Percentiles rank a stretch among this genome's conserved stretches.
These are phyloP conservation scores for Morpho helenor DNA, from an alignment of 2,888 invertebrate genomes.

Conservation along the genomic window DNA sequence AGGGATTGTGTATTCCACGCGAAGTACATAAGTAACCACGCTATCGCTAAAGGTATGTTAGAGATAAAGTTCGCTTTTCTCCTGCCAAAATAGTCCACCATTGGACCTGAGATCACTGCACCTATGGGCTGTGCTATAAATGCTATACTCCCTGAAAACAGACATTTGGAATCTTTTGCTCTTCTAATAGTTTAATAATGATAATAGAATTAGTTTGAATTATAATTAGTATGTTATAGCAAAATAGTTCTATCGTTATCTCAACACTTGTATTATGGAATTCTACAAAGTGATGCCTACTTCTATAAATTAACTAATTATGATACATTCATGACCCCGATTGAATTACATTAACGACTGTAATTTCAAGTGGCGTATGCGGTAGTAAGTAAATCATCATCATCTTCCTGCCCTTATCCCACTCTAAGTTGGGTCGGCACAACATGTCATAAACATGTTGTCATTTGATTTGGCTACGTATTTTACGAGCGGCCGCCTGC, in stretches of 20 bases:
- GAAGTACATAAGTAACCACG: constrained; percentile 76
- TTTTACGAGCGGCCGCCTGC: too few relatives aligned
- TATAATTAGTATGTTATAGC: not conserved
- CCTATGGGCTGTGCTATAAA: constrained; percentile 78
- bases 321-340: not conserved
- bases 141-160: constrained; percentile 71
- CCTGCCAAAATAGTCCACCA: constrained; percentile 77
- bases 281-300: too few relatives aligned
- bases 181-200: too few relatives aligned
- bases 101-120: constrained; percentile 73
- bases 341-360: not conserved
- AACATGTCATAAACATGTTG: too few relatives aligned
- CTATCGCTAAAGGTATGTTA: constrained; percentile 74
- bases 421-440: too few relatives aligned
- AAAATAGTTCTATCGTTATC: not conserved
- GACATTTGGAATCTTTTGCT: constrained; percentile 5
- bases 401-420: too few relatives aligned
- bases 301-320: too few relatives aligned
- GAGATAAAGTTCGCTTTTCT: constrained; percentile 74
- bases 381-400: too few relatives aligned
- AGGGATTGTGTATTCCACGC: constrained; percentile 63
- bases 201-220: too few relatives aligned
- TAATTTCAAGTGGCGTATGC: not conserved
- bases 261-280: not conserved
- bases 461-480: too few relatives aligned